Evolutionary conservation across 53 echinoderm and acorn worm genomes (phyloP).

Genomic region (Arbacia lixula): DNA sequence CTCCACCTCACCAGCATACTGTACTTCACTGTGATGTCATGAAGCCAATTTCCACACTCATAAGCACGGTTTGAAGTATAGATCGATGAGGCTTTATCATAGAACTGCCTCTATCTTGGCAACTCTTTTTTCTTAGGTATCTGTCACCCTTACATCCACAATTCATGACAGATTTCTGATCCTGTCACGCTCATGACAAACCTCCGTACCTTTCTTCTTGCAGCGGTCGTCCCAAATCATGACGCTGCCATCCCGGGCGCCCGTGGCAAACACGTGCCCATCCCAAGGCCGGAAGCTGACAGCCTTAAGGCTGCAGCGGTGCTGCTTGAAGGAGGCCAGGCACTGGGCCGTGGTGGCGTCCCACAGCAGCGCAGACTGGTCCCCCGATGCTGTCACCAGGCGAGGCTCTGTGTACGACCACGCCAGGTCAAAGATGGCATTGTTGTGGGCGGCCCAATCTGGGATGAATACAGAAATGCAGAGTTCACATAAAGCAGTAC

Average conservation of each 20-base stretch:
- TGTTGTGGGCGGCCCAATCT: conserved; percentile 92
- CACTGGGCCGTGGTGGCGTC: conserved; percentile 64
- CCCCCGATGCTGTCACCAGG: conserved; percentile 94
- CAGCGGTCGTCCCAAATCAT: conserved; percentile 92
- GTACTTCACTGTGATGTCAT: too few species aligned
- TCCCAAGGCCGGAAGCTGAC: conserved; percentile 76
- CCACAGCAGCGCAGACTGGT: conserved; percentile 97
- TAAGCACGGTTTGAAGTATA: too few species aligned
- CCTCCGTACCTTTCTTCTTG: conserved; percentile 78
- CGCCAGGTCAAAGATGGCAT: conserved; percentile 94
- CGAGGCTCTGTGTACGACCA: conserved; percentile 82
- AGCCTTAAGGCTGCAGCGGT: conserved; percentile 93
- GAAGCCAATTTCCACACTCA: too few species aligned
- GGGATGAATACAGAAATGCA: not conserved
- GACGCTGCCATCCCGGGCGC: conserved; percentile 94
- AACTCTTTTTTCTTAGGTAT: too few species aligned
- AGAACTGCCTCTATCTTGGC: too few species aligned
- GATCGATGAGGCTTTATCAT: too few species aligned
- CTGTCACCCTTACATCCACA: too few species aligned
- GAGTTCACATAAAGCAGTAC: too few species aligned
- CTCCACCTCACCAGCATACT: too few species aligned
- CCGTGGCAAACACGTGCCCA: conserved; percentile 81
- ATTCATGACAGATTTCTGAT: too few species aligned
- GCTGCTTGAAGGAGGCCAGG: conserved; percentile 79
- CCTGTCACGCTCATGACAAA: too few species aligned